Percentiles rank a stretch among this genome's conserved stretches.
phyloP scores from a whole-genome alignment of 2,888 invertebrate genomes.

The Eremobia ochroleuca region DNA sequence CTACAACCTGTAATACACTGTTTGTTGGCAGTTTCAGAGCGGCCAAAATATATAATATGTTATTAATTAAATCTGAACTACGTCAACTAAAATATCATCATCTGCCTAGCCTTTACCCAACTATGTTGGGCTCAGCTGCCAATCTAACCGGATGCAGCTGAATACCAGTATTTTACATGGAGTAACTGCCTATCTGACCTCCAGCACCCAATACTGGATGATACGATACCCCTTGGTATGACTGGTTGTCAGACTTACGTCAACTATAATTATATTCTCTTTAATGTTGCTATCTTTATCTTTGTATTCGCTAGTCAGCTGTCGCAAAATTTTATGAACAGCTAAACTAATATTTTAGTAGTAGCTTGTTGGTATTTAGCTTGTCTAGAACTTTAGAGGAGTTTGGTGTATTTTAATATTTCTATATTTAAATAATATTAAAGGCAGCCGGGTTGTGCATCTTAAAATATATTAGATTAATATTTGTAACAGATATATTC shows the following conservation, averaged over 20 bases:
- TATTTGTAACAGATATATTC: neutral
- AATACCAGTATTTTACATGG: neutral
- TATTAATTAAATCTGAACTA: neutral
- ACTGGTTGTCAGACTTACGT: neutral
- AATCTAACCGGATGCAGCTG: neutral
- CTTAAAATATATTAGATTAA: constrained; percentile 20
- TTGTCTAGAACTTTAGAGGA: constrained; percentile 31
- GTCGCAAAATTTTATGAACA: constrained; percentile 10
- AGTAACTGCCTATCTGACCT: neutral
- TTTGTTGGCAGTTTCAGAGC: neutral
- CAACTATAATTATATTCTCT: constrained; percentile 3
- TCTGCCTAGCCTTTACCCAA: neutral
- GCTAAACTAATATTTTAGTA: constrained; percentile 6
- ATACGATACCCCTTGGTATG: neutral
- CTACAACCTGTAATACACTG: neutral
- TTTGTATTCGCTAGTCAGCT: constrained; percentile 38
- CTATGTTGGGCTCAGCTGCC: neutral
- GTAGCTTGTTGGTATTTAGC: constrained; percentile 42
- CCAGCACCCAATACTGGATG: neutral
- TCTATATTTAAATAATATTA: constrained; percentile 30
- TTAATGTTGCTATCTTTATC: neutral
- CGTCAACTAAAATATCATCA: constrained; percentile 1
- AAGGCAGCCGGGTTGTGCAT: constrained; percentile 25
- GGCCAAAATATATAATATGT: neutral
- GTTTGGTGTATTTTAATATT: constrained; percentile 38